Conservation (phyloP, 2,113 vertebrate genomes). For the Bothrops jararaca region DNA sequence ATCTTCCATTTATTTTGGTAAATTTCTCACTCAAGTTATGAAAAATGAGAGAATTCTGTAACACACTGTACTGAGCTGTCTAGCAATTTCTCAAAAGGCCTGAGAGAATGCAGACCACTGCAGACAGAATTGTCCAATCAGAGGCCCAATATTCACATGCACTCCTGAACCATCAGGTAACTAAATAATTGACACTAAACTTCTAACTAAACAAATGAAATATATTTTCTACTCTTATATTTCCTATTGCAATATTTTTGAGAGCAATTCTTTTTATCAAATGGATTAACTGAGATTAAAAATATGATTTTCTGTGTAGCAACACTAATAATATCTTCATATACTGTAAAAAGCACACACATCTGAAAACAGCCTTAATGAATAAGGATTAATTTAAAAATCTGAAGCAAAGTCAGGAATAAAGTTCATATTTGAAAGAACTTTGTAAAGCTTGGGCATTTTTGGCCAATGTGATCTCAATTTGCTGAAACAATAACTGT, state of each 20-base stretch:
- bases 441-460: not conserved
- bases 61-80: not conserved
- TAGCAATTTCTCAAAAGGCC: not conserved
- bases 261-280: not conserved
- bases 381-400: not conserved
- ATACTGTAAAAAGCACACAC: not conserved
- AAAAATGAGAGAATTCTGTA: not conserved
- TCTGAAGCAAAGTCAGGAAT: not conserved
- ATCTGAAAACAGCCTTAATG: not conserved
- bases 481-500: conserved; percentile 2
- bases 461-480: not conserved
- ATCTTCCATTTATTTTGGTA: not conserved
- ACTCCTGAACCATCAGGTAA: not conserved
- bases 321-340: not conserved
- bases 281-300: not conserved
- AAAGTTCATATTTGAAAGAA: not conserved
- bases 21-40: not conserved
- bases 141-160: not conserved
- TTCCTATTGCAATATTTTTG: not conserved
- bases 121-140: not conserved
- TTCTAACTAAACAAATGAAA: not conserved
- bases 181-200: not conserved
- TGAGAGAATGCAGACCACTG: not conserved
- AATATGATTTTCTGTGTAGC: not conserved
- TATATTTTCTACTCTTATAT: not conserved